phyloP scores from a whole-genome alignment of 2,888 invertebrate species.

The Macroteleia sp. region DNA sequence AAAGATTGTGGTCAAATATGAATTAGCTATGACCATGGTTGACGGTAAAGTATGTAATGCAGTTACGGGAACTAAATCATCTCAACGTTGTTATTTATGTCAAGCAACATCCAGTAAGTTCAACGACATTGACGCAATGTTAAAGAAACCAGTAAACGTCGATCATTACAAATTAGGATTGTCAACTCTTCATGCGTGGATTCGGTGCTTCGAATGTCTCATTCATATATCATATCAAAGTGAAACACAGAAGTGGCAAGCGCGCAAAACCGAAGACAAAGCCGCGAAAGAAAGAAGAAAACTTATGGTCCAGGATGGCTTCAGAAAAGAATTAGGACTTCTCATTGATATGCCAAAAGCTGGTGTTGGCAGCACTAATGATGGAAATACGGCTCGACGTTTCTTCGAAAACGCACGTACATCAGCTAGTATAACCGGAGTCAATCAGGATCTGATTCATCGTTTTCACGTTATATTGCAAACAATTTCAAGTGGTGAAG shows the following conservation, averaged over 20 bases:
- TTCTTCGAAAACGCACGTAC: constrained; percentile 15
- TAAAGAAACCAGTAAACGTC: background rate
- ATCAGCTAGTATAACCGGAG: constrained; percentile 18
- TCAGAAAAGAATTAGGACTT: constrained; percentile 28
- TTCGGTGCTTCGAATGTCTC: constrained; percentile 31
- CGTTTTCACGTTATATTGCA: constrained; percentile 36
- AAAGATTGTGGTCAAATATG: too few relatives aligned
- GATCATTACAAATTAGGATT: constrained; percentile 1
- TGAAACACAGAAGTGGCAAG: constrained; percentile 27
- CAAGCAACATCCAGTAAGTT: constrained; percentile 7
- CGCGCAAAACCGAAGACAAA: constrained; percentile 1
- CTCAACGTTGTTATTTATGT: constrained; percentile 28
- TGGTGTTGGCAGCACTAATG: constrained; percentile 36
- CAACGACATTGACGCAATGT: constrained; percentile 20
- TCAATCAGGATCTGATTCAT: constrained; percentile 18
- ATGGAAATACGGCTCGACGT: constrained; percentile 43
- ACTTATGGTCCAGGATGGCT: constrained; percentile 14
- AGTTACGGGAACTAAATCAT: constrained; percentile 1
- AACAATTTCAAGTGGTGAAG: constrained; percentile 2
- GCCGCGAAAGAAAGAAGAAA: background rate
- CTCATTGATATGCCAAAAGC: constrained; percentile 34
- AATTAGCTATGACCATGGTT: too few relatives aligned
- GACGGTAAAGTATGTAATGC: constrained; percentile 63
- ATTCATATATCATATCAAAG: constrained; percentile 22
- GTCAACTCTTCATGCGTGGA: constrained; percentile 33